These are phyloP conservation scores for Telenomus remus DNA, from an alignment of 1,140 invertebrate genomes.

Conservation along the genomic window DNA sequence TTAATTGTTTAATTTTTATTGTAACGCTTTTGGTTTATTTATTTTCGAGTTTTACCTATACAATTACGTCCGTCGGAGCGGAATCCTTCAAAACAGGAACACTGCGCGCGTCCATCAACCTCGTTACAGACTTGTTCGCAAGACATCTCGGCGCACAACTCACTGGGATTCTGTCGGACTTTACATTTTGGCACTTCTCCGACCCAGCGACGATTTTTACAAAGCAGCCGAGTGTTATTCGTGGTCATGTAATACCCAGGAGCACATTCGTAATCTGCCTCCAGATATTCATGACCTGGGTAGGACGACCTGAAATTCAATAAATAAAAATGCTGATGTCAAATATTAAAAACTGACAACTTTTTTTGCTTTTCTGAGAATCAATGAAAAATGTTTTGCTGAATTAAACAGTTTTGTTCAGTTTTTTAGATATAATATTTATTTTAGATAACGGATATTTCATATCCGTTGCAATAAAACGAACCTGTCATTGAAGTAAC, in stretches of 20 bases:
- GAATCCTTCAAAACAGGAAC: constrained; percentile 75
- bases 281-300: constrained; percentile 70
- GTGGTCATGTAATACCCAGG: constrained; percentile 64
- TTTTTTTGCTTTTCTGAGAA: too few species aligned
- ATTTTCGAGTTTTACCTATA: constrained; percentile 64
- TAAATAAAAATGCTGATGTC: not conserved
- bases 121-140: constrained; percentile 75
- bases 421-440: too few species aligned
- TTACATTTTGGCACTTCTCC: constrained; percentile 69
- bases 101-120: constrained; percentile 70
- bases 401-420: too few species aligned
- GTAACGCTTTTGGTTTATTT: too few species aligned
- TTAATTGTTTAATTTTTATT: too few species aligned
- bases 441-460: too few species aligned
- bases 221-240: constrained; percentile 64
- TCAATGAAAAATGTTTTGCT: not conserved
- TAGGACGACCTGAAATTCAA: constrained; percentile 66
- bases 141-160: constrained; percentile 62
- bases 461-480: too few species aligned
- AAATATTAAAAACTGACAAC: not conserved
- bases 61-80: constrained; percentile 66
- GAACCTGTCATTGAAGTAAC: too few species aligned
- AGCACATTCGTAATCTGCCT: constrained; percentile 72
- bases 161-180: constrained; percentile 60
- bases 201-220: constrained; percentile 70